Evolutionary conservation across 30 jellyfish, hydroid and myxozoan species (phyloP).

Genomic region (Clytia hemisphaerica): DNA sequence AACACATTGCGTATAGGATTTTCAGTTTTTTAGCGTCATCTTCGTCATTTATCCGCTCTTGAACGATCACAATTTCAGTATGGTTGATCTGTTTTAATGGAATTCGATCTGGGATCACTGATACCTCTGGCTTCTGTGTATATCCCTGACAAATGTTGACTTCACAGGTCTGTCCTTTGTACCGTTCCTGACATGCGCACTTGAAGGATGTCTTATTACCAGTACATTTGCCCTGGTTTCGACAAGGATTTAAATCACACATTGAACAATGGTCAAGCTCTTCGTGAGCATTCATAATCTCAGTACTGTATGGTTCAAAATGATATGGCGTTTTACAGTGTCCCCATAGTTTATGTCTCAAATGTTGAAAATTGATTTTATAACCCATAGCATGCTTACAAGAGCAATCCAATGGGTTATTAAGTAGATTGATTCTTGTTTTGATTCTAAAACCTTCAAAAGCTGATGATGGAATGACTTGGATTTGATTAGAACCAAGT

Average conservation of each 20-base stretch:
- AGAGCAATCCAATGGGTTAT: conserved; percentile 7
- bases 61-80: conserved; percentile 1
- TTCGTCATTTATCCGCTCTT: background rate
- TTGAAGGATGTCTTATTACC: conserved; percentile 2
- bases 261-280: background rate
- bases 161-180: background rate
- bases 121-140: background rate
- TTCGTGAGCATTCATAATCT: conserved; percentile 1
- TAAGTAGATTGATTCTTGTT: background rate
- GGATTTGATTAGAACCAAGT: background rate
- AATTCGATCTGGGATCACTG: background rate
- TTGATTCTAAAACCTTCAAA: background rate
- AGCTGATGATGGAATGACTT: background rate
- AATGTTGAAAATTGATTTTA: background rate
- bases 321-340: conserved; percentile 6
- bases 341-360: conserved; percentile 9
- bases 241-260: conserved; percentile 10
- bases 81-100: background rate
- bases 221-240: background rate
- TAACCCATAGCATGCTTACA: conserved; percentile 10
- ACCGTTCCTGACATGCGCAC: conserved; percentile 12
- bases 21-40: conserved; percentile 5
- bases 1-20: conserved; percentile 13
- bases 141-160: background rate
- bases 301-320: background rate